These are phyloP conservation scores for Anoura caudifer DNA, from an alignment of 2,113 vertebrate genomes.

Conservation along the genomic window DNA sequence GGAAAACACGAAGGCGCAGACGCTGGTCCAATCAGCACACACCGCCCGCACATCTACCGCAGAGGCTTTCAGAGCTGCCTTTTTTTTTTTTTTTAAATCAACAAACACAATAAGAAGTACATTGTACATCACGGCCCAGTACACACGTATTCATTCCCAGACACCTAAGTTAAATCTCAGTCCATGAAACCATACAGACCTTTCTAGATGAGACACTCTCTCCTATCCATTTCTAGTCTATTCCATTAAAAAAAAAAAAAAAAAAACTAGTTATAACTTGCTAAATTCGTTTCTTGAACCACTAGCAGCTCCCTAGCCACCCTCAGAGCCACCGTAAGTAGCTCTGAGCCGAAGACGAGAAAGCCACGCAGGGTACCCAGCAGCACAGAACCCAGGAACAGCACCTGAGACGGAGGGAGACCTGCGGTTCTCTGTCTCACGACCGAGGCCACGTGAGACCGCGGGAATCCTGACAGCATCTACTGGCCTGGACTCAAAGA, in stretches of 20 bases:
- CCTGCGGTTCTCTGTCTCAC: not conserved
- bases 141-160: not conserved
- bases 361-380: not conserved
- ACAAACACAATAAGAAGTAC: not conserved
- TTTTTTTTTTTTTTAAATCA: not conserved
- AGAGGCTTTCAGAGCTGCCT: not conserved
- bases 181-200: not conserved
- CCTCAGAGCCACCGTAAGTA: too few species aligned
- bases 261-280: not conserved
- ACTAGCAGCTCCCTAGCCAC: not conserved
- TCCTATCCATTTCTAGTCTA: not conserved
- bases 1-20: not conserved
- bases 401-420: too few species aligned
- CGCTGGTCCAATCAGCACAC: not conserved
- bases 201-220: not conserved
- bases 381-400: not conserved
- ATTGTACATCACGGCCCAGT: not conserved
- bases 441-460: not conserved
- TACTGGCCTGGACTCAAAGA: not conserved
- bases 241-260: not conserved
- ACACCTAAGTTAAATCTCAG: not conserved
- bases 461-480: not conserved
- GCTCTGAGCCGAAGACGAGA: not conserved
- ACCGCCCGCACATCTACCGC: too few species aligned
- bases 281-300: not conserved